Percentiles rank a stretch among this genome's conserved stretches.
Conservation (phyloP, 2,888 invertebrate species). For the Cyclophora albipunctata region DNA sequence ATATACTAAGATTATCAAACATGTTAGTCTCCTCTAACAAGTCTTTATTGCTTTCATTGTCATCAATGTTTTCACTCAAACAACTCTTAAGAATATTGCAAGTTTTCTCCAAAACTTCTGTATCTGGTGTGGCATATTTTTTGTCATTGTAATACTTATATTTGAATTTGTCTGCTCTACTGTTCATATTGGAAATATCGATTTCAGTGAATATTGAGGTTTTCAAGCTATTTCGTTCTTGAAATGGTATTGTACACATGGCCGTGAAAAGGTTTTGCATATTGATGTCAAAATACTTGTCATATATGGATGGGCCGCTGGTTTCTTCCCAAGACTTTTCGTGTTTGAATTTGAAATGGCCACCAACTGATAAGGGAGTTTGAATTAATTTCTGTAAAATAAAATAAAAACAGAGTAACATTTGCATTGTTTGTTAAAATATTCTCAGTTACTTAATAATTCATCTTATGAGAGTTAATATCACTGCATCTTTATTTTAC, state of each 20-base stretch:
- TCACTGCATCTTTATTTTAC: no score
- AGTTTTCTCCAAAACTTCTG: conserved; percentile 44
- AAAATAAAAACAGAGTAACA: conserved; percentile 1
- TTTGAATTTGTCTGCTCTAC: conserved; percentile 53
- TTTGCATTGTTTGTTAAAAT: no score
- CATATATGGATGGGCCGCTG: conserved; percentile 51
- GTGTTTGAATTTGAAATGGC: conserved; percentile 71
- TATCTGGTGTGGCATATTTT: conserved; percentile 46
- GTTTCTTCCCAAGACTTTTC: conserved; percentile 65
- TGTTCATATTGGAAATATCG: conserved; percentile 56
- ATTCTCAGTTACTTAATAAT: no score
- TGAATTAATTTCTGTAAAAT: conserved; percentile 57
- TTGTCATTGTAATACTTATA: conserved; percentile 59
- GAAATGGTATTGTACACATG: conserved; percentile 57
- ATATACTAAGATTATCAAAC: no score
- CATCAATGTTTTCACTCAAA: no score
- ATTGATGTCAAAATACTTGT: conserved; percentile 64
- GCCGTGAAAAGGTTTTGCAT: conserved; percentile 52
- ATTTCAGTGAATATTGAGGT: conserved; percentile 42
- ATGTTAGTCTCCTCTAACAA: no score
- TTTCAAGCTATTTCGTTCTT: conserved; percentile 55
- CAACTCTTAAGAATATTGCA: conserved; percentile 27
- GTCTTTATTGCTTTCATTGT: no score
- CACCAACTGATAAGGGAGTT: conserved; percentile 56
- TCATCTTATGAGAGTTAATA: no score